Percentiles rank a stretch among this genome's conserved stretches.
phyloP scores from a whole-genome alignment of 1,140 invertebrate species.

The Harpegnathos saltator region DNA sequence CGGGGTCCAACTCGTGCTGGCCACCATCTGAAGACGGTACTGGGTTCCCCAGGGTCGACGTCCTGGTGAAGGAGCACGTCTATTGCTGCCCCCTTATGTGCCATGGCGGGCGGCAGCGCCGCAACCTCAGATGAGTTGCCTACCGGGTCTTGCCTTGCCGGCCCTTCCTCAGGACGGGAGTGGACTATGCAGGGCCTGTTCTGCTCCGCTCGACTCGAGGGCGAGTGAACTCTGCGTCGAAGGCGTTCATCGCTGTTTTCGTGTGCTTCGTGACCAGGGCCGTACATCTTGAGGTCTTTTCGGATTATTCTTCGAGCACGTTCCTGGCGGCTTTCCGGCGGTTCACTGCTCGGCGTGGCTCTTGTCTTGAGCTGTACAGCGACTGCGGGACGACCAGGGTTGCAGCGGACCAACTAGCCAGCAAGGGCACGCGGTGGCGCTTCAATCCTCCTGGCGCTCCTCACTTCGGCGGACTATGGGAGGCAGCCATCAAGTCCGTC shows the following conservation, averaged over 20 bases:
- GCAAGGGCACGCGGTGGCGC: background rate
- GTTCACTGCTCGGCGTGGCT: slow-evolving; percentile 67
- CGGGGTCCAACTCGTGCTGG: background rate
- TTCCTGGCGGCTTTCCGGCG: slow-evolving; percentile 68
- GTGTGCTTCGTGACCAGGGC: slow-evolving; percentile 70
- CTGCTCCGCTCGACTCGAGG: background rate
- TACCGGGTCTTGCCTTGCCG: background rate
- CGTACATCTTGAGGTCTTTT: slow-evolving; percentile 74
- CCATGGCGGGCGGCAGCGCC: background rate
- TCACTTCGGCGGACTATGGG: too few species aligned
- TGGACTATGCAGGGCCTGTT: slow-evolving; percentile 23
- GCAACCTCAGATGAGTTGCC: background rate
- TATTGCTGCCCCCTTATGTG: background rate
- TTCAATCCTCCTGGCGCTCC: too few species aligned
- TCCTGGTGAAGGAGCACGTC: background rate
- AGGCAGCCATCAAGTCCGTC: too few species aligned
- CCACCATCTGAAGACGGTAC: background rate
- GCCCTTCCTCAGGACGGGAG: background rate
- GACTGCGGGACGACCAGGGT: slow-evolving; percentile 77
- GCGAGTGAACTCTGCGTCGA: slow-evolving; percentile 18
- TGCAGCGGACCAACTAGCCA: background rate
- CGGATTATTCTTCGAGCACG: slow-evolving; percentile 68
- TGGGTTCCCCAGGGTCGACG: background rate
- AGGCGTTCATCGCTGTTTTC: slow-evolving; percentile 65
- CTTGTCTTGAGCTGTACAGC: slow-evolving; percentile 64